Base-by-base conservation (phyloP, 2,113 vertebrate genomes). In the Stercorarius parasiticus region DNA sequence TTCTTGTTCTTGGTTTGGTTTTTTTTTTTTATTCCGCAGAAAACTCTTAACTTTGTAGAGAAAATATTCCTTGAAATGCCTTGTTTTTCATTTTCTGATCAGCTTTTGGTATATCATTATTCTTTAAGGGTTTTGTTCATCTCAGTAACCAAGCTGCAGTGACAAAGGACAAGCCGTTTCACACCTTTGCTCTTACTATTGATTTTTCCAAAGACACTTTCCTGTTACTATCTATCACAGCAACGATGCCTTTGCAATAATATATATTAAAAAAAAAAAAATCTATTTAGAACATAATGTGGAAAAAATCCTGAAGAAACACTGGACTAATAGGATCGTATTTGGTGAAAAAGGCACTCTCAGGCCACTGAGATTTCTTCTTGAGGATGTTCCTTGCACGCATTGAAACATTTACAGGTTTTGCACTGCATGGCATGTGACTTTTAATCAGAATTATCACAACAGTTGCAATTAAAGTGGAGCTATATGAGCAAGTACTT, bases 151-250 rank as follows among this genome's bases (percentile, higher is more conserved):
- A 69, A 76, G 56, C 90, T 22, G 23, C 79, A 88, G 64, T 86
- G 76, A 83, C 67, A 83, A 95, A 90, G 64, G 76, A 88, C 5
- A 5, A 86, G 45, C 25, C 95, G 58, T 92, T 90, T 94, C 85
- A 85, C 71, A 92, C 79, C 66, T 88, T 86, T 95, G 62, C 58
- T 95, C 45, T 27, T 90, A 52, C 47, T 67, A 93, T 72, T 80
- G 91, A 95, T 92, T 93, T 92, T 86, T 91, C 80, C 45, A 84
- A 93, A 78, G 83, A 45, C 34, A 50, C 25, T 86, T 66, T 65
- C 72, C 45, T 86, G 59, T 78, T 92, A 30, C 64, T 89, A 52
- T 69, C 88, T 90, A 67, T 94, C 69, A 71, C 14, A 70, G 55
- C 36, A 80, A 25, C 20, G 65, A 12, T 82, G 70, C 40, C 49